phyloP scores from a whole-genome alignment of 1,140 invertebrate genomes.

The Diorhabda elongata region DNA sequence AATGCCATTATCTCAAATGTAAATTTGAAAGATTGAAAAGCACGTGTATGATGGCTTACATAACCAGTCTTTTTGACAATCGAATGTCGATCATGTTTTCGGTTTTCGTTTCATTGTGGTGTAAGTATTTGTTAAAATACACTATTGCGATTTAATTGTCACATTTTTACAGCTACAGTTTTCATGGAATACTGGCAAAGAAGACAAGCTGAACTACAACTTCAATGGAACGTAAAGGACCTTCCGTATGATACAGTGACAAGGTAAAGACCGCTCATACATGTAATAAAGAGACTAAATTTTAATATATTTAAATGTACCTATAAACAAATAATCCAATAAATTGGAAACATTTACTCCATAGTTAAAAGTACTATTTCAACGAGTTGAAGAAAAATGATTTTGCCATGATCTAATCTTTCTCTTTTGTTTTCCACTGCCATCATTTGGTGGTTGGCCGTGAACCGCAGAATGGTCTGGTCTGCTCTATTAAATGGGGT shows the following conservation, averaged over 20 bases:
- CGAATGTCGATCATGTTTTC: conserved; percentile 87
- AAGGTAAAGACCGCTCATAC: conserved; percentile 8
- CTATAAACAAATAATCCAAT: too few species aligned
- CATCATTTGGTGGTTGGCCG: not conserved
- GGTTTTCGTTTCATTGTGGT: conserved; percentile 94
- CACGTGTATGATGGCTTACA: conserved; percentile 58
- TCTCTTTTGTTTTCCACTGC: not conserved
- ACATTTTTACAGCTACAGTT: conserved; percentile 59
- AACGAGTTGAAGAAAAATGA: not conserved
- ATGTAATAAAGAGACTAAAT: not conserved
- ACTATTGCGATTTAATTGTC: not conserved
- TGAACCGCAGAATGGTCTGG: too few species aligned
- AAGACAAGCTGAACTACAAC: conserved; percentile 78
- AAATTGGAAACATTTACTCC: too few species aligned
- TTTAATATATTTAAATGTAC: not conserved
- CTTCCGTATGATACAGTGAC: conserved; percentile 69
- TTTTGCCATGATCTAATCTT: not conserved
- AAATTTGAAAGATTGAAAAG: conserved; percentile 17
- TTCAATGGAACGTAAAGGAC: conserved; percentile 82
- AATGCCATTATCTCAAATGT: conserved; percentile 25
- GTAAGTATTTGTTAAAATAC: conserved; percentile 50
- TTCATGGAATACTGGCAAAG: conserved; percentile 93
- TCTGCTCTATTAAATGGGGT: too few species aligned
- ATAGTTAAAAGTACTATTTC: not conserved
- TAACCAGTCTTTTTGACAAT: conserved; percentile 94